phyloP scores from a whole-genome alignment of 2,888 invertebrate genomes.

The Drosophila pseudotalamancana region DNA sequence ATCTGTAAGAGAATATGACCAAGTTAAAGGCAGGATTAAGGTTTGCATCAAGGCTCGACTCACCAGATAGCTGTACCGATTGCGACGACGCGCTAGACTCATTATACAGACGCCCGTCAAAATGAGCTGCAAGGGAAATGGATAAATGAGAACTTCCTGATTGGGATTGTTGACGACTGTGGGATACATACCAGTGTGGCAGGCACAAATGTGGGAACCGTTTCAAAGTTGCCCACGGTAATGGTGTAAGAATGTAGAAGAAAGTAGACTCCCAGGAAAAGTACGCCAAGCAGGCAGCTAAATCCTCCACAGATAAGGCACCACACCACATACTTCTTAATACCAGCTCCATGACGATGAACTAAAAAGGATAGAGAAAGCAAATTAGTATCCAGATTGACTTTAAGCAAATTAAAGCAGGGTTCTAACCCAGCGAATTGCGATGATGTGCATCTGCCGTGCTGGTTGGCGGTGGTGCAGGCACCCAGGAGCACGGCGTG shows the following conservation, averaged over 20 bases:
- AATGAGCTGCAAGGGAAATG: constrained; percentile 87
- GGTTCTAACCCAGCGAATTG: constrained; percentile 49
- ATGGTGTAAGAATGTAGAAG: constrained; percentile 90
- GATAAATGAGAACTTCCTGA: background rate
- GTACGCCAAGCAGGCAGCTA: constrained; percentile 89
- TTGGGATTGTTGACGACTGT: background rate
- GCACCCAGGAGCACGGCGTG: constrained; percentile 84
- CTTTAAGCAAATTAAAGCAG: background rate
- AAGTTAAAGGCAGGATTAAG: constrained; percentile 52
- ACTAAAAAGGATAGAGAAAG: constrained; percentile 71
- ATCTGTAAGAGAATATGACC: constrained; percentile 86
- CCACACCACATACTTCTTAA: constrained; percentile 90
- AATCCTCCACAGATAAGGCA: constrained; percentile 91
- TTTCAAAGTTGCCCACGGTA: constrained; percentile 92
- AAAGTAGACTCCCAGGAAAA: constrained; percentile 91
- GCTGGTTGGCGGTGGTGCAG: constrained; percentile 74
- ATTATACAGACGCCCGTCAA: constrained; percentile 94
- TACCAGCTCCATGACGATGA: constrained; percentile 84
- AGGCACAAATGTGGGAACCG: constrained; percentile 97
- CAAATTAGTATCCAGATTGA: background rate
- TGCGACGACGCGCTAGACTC: constrained; percentile 92
- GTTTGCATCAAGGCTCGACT: constrained; percentile 81
- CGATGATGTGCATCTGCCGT: constrained; percentile 77
- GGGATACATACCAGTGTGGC: constrained; percentile 91
- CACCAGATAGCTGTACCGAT: constrained; percentile 95